A percentile compares a stretch with the other conserved stretches of the same genome.
These are phyloP conservation scores for Tetramorium parvispinum DNA, from an alignment of 1,140 invertebrate species.

Conservation along the genomic window DNA sequence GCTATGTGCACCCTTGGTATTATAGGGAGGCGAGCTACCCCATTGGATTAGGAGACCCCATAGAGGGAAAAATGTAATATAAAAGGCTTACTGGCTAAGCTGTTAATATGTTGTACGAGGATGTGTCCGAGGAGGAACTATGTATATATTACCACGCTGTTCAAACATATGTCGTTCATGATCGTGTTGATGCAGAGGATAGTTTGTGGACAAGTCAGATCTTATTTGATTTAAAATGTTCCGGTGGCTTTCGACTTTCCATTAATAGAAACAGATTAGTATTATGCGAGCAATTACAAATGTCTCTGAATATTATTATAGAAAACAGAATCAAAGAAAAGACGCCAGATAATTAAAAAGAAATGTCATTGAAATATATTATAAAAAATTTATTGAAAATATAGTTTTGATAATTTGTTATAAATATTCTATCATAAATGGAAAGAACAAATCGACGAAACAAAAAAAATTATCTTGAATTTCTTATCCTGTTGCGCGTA, in stretches of 20 bases:
- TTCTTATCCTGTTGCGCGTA: background rate
- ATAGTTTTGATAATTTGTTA: background rate
- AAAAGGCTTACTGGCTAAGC: constrained; percentile 86
- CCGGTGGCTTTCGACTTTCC: background rate
- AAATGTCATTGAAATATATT: background rate
- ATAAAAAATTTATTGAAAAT: background rate
- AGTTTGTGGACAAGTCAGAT: constrained; percentile 49
- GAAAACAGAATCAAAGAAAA: background rate
- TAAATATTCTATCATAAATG: background rate
- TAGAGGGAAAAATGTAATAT: constrained; percentile 87
- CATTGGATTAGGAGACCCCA: constrained; percentile 85
- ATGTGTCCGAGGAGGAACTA: constrained; percentile 80
- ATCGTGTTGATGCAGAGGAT: constrained; percentile 63
- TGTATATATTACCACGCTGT: constrained; percentile 82
- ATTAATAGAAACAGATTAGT: background rate
- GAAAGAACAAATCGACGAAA: background rate
- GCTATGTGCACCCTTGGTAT: constrained; percentile 66
- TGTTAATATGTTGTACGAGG: constrained; percentile 85
- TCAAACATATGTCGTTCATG: constrained; percentile 82
- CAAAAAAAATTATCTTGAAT: background rate
- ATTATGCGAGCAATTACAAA: background rate
- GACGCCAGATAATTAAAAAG: background rate
- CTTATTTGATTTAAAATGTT: constrained; percentile 56
- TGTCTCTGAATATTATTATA: background rate
- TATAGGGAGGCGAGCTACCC: constrained; percentile 72